Evolutionary conservation across 2,113 vertebrate genomes (phyloP), one percentile per base, ranked within the genome.

Genomic region (Antidorcas marsupialis): DNA sequence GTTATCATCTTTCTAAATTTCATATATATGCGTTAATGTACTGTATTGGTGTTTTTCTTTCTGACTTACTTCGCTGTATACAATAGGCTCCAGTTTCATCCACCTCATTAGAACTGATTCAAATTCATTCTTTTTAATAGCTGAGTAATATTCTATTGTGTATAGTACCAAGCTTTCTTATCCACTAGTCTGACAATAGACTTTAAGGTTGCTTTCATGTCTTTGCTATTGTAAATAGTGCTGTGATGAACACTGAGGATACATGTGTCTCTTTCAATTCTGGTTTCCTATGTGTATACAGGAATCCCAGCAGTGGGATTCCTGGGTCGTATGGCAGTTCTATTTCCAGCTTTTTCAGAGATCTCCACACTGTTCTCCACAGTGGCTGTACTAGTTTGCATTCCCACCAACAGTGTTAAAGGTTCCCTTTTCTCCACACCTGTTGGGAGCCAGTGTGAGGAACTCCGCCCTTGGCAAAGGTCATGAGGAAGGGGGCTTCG

Each of bases 181-280:
- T 67, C 16, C 33, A n/a, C n/a, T 67, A 0, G 0, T 67, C 33
- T 19, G 62, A 7, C 2, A 2, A 19, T n/a, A 7, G 62, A 67
- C 62, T 10, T 67, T 28, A 15, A n/a, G 33, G 7, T 19, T 67
- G 16, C 62, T 67, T 67, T 2, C 16, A 10, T 67, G 33, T 67
- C 16, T 17, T 67, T 2, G 33, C 62, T 67, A 67, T 67, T 67
- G 4, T 19, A n/a, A 67, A 67, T 1, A n/a, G 33, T n/a, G 16
- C 33, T 67, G 33, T n/a, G 33, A n/a, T 67, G 16, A 67, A 67
- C 33, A 19, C 4, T 67, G 33, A 33, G 62, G 62, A 15, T n/a
- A n/a, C 33, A 9, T 2, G 7, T 67, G 7, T 67, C 33, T 67
- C 62, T n/a, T 67, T 67, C 16, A 67, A 9, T n/a, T 67, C 33